Evolutionary conservation across 2,888 invertebrate genomes (phyloP), one percentile per base, ranked within the genome.

Genomic region (Crematogaster levior): DNA sequence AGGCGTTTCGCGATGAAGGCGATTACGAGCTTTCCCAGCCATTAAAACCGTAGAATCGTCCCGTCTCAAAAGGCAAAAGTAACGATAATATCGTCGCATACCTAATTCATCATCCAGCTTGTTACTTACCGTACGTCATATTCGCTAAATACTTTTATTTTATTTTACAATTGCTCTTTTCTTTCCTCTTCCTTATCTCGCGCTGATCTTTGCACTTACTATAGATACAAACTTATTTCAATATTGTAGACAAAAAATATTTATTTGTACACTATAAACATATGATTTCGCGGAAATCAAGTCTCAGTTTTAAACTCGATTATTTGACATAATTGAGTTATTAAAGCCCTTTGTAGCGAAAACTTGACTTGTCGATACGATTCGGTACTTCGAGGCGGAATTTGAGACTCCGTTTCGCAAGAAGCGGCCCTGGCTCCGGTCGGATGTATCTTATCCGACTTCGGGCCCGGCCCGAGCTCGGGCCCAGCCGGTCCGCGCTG

Each of bases 371-470:
- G 65, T 65, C 43, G 61, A 46, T 37, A 60, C 80, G 48, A 21
- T 12, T 21, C 6, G 51, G 18, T 21, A 24, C 10, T 21, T 12
- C 10, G 51, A 72, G 40, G 51, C 46, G 60, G 53, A 84, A 80
- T 70, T 40, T 46, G 37, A 82, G 77, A 83, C 73, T 88, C 40
- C 40, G 56, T 51, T 73, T 53, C 18, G 84, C 68, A 82, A 83
- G 53, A 85, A 81, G 87, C 89, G 89, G 89, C 89, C 89, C 89
- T 89, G 89, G 79, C 18, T 61, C 66, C 70, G 77, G 77, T 63
- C 85, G 81, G 90, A 90, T 81, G 88, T 86, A 88, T 84, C 84
- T 86, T 81, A 84, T 85, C 84, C 85, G 82, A 84, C 82, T 87
- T 82, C 82, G 86, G 86, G 75, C 75, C 82, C 61, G 89, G 75